Evolutionary conservation across 2,113 vertebrate genomes (phyloP).

Genomic region (Ptyas mucosa): DNA sequence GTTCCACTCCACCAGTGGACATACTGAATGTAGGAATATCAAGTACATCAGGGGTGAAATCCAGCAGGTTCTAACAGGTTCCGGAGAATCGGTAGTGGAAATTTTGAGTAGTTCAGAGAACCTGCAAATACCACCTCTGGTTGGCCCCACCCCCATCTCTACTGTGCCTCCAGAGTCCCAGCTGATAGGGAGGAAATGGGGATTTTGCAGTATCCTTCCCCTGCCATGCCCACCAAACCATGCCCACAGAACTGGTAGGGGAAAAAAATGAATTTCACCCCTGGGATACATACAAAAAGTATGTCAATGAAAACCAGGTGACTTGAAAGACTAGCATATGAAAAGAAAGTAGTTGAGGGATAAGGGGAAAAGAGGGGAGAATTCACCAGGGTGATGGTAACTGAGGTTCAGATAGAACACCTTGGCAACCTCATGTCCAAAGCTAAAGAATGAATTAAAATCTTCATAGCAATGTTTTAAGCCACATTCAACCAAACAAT

Average conservation of each 20-base stretch:
- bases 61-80: no score
- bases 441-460: background rate
- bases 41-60: background rate
- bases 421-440: background rate
- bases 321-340: background rate
- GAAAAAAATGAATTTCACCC: no score
- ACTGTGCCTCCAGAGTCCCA: no score
- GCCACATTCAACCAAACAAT: background rate
- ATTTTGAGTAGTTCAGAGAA: no score
- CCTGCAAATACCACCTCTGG: no score
- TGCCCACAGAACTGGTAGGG: no score
- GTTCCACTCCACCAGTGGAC: background rate
- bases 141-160: no score
- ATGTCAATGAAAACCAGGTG: background rate
- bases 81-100: no score
- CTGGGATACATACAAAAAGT: background rate
- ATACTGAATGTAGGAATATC: background rate
- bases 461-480: background rate
- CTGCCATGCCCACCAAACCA: no score
- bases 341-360: background rate
- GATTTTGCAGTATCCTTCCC: no score
- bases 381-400: background rate
- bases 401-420: background rate
- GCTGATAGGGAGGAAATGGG: no score
- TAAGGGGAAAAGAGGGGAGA: no score